Evolutionary conservation across 1,140 invertebrate genomes (phyloP), one percentile per base, ranked within the genome.

Genomic region (Plectrocnemia conspersa): DNA sequence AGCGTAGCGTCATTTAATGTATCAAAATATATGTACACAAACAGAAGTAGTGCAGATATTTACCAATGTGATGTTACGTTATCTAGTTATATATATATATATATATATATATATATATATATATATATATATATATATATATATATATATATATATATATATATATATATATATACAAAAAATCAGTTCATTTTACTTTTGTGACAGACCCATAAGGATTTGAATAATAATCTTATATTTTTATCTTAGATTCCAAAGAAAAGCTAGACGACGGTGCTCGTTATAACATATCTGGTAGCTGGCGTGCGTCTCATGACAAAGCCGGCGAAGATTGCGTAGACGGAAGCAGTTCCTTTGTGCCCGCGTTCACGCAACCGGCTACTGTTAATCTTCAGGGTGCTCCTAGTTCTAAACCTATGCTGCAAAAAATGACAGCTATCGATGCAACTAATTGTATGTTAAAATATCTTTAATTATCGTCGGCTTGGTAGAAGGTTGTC

Each of bases 241-340:
- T n/a, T n/a, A n/a, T n/a, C n/a, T n/a, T n/a, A 29, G 45, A 61
- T 47, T 29, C 52, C 1, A 58, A 58, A 49, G 55, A 58, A n/a
- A 55, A 52, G 41, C 33, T 33, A 3, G 48, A 59, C 24, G 58
- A 56, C 3, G 36, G 16, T 1, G 49, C 44, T 7, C 46, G 55
- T 9, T 57, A 55, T 21, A 61, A 61, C 38, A 58, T 58, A 45
- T 61, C 59, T 2, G 59, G 55, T 3, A 61, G 55, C 27, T 61
- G 59, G 59, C 38, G 52, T 0, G 52, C 55, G 15, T 52, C 59
- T 10, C 52, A 55, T 21, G 52, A 54, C 2, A 52, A 36, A 3
- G 11, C 46, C 10, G 25, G 23, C 5, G 23, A 3, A 33, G 55
- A 61, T 36, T 22, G 13, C 6, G 42, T 52, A 11, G 59, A 61